phyloP scores from a whole-genome alignment of 2,888 invertebrate species.

The Hoplodrina blanda region DNA sequence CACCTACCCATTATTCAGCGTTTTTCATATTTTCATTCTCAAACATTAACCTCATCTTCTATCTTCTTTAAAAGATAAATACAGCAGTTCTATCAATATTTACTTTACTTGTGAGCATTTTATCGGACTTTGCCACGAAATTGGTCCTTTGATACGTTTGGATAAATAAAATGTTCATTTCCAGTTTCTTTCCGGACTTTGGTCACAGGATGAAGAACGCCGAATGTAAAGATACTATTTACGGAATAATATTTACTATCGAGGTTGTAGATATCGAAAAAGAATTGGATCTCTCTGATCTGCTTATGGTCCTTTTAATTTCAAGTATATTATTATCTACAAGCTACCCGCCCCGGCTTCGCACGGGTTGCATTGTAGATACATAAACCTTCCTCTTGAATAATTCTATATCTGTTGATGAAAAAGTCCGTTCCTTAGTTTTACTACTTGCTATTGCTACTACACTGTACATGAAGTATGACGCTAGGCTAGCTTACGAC shows the following conservation, averaged over 20 bases:
- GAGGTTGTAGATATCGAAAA: no score
- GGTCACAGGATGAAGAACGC: neutral
- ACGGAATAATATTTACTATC: neutral
- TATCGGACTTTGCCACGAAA: neutral
- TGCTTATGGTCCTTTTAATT: neutral
- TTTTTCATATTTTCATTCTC: conserved; percentile 2
- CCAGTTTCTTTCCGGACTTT: neutral
- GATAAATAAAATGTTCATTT: neutral
- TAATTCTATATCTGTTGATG: no score
- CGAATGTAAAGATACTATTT: neutral
- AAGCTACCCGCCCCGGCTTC: no score
- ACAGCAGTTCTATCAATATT: neutral
- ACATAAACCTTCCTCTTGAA: no score
- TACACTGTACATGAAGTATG: no score
- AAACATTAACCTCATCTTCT: neutral
- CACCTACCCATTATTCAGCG: neutral
- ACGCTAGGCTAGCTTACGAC: neutral
- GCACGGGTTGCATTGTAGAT: no score
- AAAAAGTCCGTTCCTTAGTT: no score
- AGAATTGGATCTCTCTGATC: no score
- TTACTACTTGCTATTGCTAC: neutral
- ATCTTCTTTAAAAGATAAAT: neutral
- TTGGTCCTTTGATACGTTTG: conserved; percentile 5
- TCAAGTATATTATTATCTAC: neutral
- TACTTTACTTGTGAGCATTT: neutral